Evolutionary conservation across 2,888 invertebrate species (phyloP).

Genomic region (Ditula angustiorana): DNA sequence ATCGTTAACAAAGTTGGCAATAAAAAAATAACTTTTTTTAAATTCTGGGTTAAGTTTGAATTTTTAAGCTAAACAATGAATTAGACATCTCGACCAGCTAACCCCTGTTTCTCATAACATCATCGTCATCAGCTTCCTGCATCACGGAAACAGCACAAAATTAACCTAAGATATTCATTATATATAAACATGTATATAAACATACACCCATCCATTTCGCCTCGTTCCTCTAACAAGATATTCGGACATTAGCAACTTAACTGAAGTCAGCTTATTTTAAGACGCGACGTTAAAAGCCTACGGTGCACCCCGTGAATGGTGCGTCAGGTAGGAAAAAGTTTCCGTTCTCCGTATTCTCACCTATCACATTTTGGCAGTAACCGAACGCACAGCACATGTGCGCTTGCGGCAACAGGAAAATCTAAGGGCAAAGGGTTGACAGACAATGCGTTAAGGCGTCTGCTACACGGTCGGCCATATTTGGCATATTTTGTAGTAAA

Average conservation of each 20-base stretch:
- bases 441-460: too few relatives aligned
- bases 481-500: too few relatives aligned
- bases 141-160: constrained; percentile 78
- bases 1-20: too few relatives aligned
- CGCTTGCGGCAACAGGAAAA: too few relatives aligned
- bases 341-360: too few relatives aligned
- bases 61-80: background rate
- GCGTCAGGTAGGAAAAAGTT: background rate
- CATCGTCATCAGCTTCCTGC: constrained; percentile 49
- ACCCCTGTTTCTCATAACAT: constrained; percentile 42
- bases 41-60: background rate
- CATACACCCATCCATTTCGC: constrained; percentile 78
- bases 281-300: constrained; percentile 6
- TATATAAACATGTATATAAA: constrained; percentile 81
- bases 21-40: too few relatives aligned
- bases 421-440: too few relatives aligned
- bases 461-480: too few relatives aligned
- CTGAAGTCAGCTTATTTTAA: constrained; percentile 66
- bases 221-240: constrained; percentile 62
- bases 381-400: too few relatives aligned
- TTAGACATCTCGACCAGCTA: background rate
- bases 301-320: background rate
- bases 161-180: constrained; percentile 83
- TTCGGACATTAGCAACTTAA: constrained; percentile 75
- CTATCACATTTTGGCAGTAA: too few relatives aligned